Evolutionary conservation across 2,113 vertebrate genomes (phyloP), one percentile per base, ranked within the genome.

Genomic region (Apteryx owenii): DNA sequence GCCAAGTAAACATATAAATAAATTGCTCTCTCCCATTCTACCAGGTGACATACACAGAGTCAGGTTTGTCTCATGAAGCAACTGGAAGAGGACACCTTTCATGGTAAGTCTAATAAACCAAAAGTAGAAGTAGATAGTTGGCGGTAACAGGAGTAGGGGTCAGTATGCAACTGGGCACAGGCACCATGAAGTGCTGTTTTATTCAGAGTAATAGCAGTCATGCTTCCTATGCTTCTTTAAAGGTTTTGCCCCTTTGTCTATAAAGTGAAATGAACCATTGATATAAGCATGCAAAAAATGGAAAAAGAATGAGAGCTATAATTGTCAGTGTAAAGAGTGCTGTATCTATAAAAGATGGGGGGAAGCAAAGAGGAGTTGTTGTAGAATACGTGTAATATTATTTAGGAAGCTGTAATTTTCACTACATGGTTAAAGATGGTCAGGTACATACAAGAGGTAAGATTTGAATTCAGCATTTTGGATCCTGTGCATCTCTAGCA

Each of bases 161-260:
- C 40, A 78, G 44, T 25, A 42, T 0, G 6, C 8, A 38, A 6
- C 10, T 56, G 22, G 40, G 17, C 7, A 36, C 11, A 3, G 0
- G 5, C 36, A 20, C 7, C 10, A 4, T 21, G 31, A 33, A 50
- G 62, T 28, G 19, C 26, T 7, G 3, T 66, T 20, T 92, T 65
- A 50, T 7, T 89, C n/a, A 29, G 7, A 2, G 0, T 60, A 71
- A 42, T 20, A 69, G 6, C 38, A 81, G 33, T 53, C 20, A 9
- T 0, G 0, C 38, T 81, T 92, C 16, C 50, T 78, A 3, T 33
- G 19, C 28, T 62, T 75, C 73, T 38, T 75, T 69, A 61, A 38
- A 86, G 58, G 15, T 64, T 87, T 85, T 88, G 5, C 12, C 26
- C 7, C 14, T 64, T 64, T 68, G 42, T 72, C 62, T 53, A 29